phyloP scores from a whole-genome alignment of 2,113 vertebrate genomes.

The Apteryx owenii region DNA sequence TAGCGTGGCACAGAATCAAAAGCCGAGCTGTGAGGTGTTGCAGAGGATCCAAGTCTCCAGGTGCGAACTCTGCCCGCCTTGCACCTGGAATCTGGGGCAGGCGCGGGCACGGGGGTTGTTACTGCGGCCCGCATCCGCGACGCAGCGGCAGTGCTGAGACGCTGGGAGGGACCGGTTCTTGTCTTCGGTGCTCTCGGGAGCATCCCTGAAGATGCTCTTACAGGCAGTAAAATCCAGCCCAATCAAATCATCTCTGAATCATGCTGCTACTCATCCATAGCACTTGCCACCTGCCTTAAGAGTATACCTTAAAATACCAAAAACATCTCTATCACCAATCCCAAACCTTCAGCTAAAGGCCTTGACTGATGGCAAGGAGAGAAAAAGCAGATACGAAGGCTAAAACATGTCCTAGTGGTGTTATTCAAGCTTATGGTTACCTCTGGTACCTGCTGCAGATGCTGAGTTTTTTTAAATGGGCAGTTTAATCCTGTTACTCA shows the following conservation, averaged over 20 bases:
- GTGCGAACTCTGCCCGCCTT: not conserved
- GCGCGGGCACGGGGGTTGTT: not conserved
- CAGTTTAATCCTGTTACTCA: not conserved
- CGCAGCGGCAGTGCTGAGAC: not conserved
- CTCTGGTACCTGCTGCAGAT: not conserved
- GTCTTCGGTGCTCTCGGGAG: not conserved
- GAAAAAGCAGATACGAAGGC: not conserved
- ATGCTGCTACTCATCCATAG: not conserved
- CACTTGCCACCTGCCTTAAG: not conserved
- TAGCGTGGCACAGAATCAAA: not conserved
- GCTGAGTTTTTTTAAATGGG: not conserved
- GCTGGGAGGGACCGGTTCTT: not conserved
- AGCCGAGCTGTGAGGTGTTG: rapidly evolving
- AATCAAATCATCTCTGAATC: not conserved
- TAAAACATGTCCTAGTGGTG: not conserved
- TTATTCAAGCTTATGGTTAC: slow-evolving; percentile 42
- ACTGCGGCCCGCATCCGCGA: not conserved
- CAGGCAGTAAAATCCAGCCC: not conserved
- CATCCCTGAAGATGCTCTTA: not conserved
- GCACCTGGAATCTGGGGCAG: not conserved
- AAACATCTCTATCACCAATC: not conserved
- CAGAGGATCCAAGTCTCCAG: rapidly evolving
- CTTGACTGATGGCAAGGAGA: not conserved
- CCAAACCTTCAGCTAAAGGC: not conserved
- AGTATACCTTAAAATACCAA: not conserved